phyloP scores from a whole-genome alignment of 2,797 vertebrate species.

The Cercopithecus petaurista region DNA sequence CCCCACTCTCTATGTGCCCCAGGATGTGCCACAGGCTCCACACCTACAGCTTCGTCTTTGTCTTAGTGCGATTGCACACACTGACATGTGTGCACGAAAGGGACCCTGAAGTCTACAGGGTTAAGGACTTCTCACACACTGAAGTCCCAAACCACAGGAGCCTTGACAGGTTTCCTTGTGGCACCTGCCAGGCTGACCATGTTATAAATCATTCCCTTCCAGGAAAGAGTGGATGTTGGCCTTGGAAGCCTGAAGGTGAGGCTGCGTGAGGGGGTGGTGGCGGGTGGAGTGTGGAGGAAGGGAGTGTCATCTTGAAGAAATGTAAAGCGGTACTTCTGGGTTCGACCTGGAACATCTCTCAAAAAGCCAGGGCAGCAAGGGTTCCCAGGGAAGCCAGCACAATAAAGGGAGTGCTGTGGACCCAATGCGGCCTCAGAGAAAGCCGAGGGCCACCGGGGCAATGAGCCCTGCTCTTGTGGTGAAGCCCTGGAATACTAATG shows the following conservation, averaged over 20 bases:
- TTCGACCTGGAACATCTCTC: neutral
- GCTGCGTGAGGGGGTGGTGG: accelerated
- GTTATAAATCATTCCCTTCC: neutral
- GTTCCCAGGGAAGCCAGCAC: no score
- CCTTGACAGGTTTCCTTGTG: neutral
- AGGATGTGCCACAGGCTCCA: neutral
- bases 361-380: neutral
- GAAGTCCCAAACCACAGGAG: neutral
- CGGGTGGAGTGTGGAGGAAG: neutral
- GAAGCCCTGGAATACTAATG: neutral
- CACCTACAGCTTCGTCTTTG: neutral
- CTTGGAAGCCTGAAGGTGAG: neutral
- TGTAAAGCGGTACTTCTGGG: neutral
- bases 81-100: neutral
- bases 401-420: neutral
- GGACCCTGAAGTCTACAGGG: neutral
- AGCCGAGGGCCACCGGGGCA: neutral
- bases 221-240: neutral
- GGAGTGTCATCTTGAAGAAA: neutral
- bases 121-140: neutral
- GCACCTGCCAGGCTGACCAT: neutral
- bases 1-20: neutral
- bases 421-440: neutral
- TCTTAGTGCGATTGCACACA: neutral
- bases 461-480: neutral